Evolutionary conservation across 2,888 invertebrate species (phyloP).

Genomic region (Tortrix viridana): DNA sequence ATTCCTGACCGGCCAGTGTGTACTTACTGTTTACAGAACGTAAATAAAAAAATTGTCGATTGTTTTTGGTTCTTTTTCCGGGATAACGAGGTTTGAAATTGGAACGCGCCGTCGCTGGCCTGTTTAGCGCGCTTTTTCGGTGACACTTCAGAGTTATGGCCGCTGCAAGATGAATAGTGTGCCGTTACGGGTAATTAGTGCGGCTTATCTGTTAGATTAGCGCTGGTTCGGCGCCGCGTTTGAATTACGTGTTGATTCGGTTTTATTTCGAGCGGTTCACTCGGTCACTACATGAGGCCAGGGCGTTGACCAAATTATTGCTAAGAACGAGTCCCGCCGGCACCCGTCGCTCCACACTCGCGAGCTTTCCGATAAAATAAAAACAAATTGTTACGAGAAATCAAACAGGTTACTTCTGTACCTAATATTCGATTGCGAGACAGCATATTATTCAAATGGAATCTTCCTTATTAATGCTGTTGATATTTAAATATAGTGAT

Average conservation of each 20-base stretch:
- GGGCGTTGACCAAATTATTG: slow-evolving; percentile 81
- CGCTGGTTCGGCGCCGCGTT: slow-evolving; percentile 49
- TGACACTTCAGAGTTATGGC: slow-evolving; percentile 63
- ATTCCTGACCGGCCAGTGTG: slow-evolving; percentile 46
- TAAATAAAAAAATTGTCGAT: slow-evolving; percentile 57
- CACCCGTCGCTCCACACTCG: slow-evolving; percentile 33
- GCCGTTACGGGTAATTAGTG: slow-evolving; percentile 65
- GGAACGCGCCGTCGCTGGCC: slow-evolving; percentile 68
- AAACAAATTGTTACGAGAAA: slow-evolving; percentile 38
- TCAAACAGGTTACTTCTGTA: slow-evolving; percentile 38
- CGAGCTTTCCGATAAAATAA: slow-evolving; percentile 37
- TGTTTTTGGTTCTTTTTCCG: slow-evolving; percentile 54
- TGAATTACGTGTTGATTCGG: slow-evolving; percentile 44
- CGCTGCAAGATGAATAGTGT: slow-evolving; percentile 59
- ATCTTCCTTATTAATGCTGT: slow-evolving; percentile 31
- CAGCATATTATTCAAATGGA: slow-evolving; percentile 35
- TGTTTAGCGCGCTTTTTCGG: slow-evolving; percentile 66
- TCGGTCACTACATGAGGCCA: slow-evolving; percentile 50
- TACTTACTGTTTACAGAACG: slow-evolving; percentile 56
- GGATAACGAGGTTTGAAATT: slow-evolving; percentile 78
- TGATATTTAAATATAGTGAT: slow-evolving; percentile 34
- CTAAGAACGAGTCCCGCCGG: slow-evolving; percentile 70
- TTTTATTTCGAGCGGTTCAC: slow-evolving; percentile 42
- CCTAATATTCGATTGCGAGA: slow-evolving; percentile 25
- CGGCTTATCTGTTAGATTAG: slow-evolving; percentile 64